Conservation (phyloP, 2,113 vertebrate genomes). For the Grammomys dolichurus region DNA sequence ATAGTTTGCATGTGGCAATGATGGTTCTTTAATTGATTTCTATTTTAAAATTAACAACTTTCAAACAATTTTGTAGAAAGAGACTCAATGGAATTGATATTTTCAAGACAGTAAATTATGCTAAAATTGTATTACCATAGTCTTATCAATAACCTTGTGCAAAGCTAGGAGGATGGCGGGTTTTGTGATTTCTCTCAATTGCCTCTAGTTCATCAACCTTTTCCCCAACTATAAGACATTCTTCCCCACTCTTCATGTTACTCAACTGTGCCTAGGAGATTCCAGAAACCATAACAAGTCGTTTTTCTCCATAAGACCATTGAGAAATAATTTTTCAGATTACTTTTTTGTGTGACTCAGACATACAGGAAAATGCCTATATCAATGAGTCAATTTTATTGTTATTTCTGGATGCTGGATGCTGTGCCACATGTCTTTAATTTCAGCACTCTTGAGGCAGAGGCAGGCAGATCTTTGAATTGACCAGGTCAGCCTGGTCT, state of each 20-base stretch:
- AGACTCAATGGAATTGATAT: background rate
- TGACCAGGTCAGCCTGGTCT: background rate
- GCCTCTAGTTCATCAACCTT: background rate
- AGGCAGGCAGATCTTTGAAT: background rate
- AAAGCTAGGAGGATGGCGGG: rapidly evolving
- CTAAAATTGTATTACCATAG: background rate
- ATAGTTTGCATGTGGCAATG: background rate
- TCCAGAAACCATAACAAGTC: background rate
- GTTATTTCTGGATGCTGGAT: background rate
- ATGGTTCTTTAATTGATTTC: background rate
- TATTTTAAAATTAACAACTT: constrained; percentile 21
- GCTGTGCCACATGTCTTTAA: background rate
- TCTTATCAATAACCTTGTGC: background rate
- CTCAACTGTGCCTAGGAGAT: background rate
- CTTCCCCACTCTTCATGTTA: rapidly evolving
- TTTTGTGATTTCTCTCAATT: background rate
- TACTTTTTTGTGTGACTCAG: background rate
- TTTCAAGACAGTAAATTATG: background rate
- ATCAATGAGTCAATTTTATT: background rate
- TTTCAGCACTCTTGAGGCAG: background rate
- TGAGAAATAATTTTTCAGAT: background rate
- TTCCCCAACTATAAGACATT: background rate
- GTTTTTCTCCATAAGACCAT: background rate
- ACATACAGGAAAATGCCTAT: background rate
- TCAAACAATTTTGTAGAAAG: background rate